phyloP scores from a whole-genome alignment of 2,113 vertebrate species.

The Prunella fulvescens region DNA sequence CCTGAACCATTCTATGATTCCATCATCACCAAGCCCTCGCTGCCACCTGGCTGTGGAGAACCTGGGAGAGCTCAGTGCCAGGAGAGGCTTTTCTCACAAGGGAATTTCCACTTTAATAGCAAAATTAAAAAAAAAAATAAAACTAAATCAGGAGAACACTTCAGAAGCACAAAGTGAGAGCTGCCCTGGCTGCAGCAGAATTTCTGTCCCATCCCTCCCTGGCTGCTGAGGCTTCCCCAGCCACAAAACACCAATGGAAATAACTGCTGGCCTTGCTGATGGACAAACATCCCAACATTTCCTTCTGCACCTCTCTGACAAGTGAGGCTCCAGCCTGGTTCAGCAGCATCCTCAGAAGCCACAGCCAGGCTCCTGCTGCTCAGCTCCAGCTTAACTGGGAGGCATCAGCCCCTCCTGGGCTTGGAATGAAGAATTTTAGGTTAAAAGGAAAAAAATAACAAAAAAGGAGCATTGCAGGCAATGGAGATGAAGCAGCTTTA shows the following conservation, averaged over 20 bases:
- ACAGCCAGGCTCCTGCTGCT: neutral
- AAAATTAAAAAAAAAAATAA: neutral
- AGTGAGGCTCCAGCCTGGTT: neutral
- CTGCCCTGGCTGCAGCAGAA: neutral
- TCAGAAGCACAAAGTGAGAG: neutral
- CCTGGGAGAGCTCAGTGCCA: neutral
- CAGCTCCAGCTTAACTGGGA: neutral
- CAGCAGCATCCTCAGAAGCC: neutral
- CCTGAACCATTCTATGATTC: neutral
- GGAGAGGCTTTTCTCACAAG: neutral
- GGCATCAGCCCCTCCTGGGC: neutral
- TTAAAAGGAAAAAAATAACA: accelerated
- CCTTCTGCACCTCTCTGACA: neutral
- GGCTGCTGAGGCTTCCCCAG: neutral
- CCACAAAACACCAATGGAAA: neutral
- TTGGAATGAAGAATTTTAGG: neutral
- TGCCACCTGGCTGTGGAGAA: neutral
- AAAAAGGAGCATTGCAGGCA: neutral
- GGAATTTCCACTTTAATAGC: neutral
- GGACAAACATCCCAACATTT: neutral
- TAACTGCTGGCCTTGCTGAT: neutral
- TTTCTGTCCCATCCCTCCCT: neutral
- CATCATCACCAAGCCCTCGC: neutral
- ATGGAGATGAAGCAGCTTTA: neutral
- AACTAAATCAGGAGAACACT: neutral